Evolutionary conservation across 2,797 vertebrate genomes (phyloP).

Genomic region (Periparus ater): DNA sequence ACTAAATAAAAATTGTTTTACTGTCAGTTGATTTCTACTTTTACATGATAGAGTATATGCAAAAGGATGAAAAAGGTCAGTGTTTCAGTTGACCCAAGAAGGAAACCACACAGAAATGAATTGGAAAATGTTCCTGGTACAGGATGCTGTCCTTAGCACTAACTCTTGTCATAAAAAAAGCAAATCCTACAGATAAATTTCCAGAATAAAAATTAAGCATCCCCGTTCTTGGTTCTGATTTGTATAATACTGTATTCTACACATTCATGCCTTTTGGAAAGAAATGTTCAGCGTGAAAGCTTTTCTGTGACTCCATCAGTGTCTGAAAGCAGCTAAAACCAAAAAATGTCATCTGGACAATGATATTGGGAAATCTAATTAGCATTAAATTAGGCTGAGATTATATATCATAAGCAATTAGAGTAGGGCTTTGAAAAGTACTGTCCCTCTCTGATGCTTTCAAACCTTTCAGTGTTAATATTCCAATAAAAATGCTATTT

Average conservation of each 20-base stretch:
- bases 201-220: neutral
- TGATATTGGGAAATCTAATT: neutral
- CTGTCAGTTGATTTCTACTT: neutral
- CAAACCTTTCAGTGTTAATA: neutral
- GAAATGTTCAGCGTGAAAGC: neutral
- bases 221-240: neutral
- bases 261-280: neutral
- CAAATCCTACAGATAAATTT: neutral
- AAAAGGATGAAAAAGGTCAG: neutral
- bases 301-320: neutral
- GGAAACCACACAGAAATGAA: neutral
- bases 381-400: constrained; percentile 4
- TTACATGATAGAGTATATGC: neutral
- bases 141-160: neutral
- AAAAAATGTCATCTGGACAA: neutral
- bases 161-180: neutral
- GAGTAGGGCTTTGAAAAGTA: neutral
- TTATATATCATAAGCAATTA: constrained; percentile 11
- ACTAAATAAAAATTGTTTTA: neutral
- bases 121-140: neutral
- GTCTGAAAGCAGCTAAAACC: neutral
- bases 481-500: constrained; percentile 16
- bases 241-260: neutral
- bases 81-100: neutral
- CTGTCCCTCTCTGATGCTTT: neutral